Conservation (phyloP, 35 echinoderm and acorn worm genomes). For the Eucidaris tribuloides region DNA sequence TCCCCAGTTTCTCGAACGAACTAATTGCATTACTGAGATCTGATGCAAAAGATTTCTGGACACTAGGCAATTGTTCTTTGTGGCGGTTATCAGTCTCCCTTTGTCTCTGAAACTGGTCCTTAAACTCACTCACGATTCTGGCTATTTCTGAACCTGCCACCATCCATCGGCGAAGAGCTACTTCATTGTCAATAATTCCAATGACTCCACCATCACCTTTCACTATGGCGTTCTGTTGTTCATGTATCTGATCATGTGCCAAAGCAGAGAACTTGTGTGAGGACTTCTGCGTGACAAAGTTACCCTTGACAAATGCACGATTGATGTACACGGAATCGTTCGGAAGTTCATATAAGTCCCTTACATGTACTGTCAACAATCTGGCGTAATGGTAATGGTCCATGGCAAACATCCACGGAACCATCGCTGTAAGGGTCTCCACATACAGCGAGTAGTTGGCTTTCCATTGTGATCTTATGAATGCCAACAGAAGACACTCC, state of each 20-base stretch:
- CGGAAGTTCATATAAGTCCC: constrained; percentile 33
- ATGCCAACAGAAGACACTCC: constrained; percentile 30
- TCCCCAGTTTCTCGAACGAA: too few relatives aligned
- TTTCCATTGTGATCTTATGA: constrained; percentile 21
- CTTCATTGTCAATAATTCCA: constrained; percentile 56
- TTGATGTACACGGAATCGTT: constrained; percentile 8
- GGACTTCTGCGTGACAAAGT: constrained; percentile 40
- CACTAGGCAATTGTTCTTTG: too few relatives aligned
- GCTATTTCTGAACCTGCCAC: constrained; percentile 67
- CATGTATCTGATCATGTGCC: constrained; percentile 63
- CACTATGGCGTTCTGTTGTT: constrained; percentile 59
- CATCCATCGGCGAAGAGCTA: constrained; percentile 61
- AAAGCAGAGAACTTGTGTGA: constrained; percentile 50
- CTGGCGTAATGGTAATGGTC: constrained; percentile 51
- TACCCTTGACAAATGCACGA: constrained; percentile 35
- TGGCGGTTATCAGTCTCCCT: too few relatives aligned
- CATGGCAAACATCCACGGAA: constrained; percentile 57
- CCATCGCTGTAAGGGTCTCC: constrained; percentile 1
- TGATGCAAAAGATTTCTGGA: too few relatives aligned
- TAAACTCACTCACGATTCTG: constrained; percentile 54
- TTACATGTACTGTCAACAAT: constrained; percentile 26
- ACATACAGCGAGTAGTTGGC: constrained; percentile 31
- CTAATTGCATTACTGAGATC: too few relatives aligned
- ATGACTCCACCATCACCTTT: constrained; percentile 58
- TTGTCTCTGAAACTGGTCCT: too few relatives aligned